Conservation (phyloP, 2,888 invertebrate genomes). For the Pyrocoelia pectoralis region DNA sequence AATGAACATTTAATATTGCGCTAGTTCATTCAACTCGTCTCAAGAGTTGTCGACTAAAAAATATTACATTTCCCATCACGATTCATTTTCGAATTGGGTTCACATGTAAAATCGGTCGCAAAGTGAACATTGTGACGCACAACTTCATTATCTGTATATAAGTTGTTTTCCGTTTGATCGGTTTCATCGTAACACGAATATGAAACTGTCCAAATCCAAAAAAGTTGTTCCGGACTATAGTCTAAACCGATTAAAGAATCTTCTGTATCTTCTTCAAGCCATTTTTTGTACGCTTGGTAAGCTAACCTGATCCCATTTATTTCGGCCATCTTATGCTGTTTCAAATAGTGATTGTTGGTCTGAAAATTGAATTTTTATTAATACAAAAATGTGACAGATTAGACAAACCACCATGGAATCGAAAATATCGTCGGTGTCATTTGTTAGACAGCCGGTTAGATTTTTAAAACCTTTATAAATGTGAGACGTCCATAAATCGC, state of each 20-base stretch:
- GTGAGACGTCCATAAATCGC: not conserved
- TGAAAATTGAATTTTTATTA: no score
- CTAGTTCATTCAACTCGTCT: no score
- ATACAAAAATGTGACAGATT: no score
- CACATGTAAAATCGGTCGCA: not conserved
- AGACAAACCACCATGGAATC: no score
- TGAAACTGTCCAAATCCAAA: constrained; percentile 52
- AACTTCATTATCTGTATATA: not conserved
- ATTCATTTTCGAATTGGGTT: not conserved
- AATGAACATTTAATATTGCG: no score
- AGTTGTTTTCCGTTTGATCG: not conserved
- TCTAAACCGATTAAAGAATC: constrained; percentile 73
- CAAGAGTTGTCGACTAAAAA: no score
- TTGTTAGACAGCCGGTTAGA: not conserved
- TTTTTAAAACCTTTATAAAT: constrained; percentile 5
- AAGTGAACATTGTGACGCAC: not conserved
- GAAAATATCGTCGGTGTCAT: not conserved
- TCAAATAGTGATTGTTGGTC: not conserved
- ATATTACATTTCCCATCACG: not conserved
- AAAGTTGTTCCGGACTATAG: constrained; percentile 67
- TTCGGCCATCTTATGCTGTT: constrained; percentile 87
- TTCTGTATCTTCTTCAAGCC: constrained; percentile 72
- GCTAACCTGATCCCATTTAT: constrained; percentile 89
- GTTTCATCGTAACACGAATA: not conserved
- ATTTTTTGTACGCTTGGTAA: constrained; percentile 79